Percentiles rank a stretch among this genome's conserved stretches.
These are phyloP conservation scores for Spea multiplicata DNA, from an alignment of 2,113 vertebrate genomes.

Conservation along the genomic window DNA sequence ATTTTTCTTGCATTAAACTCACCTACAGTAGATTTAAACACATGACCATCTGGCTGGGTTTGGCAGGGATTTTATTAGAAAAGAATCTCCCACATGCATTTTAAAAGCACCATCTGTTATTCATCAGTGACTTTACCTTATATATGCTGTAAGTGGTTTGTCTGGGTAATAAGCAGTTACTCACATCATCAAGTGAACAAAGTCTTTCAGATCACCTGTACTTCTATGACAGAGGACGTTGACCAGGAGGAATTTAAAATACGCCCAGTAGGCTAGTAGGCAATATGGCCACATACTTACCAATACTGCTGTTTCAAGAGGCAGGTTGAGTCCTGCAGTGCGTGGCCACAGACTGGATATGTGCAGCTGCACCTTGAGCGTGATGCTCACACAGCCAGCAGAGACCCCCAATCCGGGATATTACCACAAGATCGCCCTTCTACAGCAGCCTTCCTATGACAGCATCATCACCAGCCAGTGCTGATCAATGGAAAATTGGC, in stretches of 20 bases:
- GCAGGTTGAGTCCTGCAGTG: no score
- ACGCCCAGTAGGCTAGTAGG: background rate
- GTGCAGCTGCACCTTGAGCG: no score
- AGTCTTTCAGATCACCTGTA: constrained; percentile 47
- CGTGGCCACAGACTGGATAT: no score
- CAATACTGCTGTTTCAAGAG: no score
- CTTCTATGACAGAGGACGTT: constrained; percentile 41
- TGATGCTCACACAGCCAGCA: no score
- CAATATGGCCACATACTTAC: no score
- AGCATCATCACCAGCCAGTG: no score
- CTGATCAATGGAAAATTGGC: no score
- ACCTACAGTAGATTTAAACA: constrained; percentile 22
- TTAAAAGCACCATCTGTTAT: constrained; percentile 43
- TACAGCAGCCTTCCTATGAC: no score
- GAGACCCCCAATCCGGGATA: no score
- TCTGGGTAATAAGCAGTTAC: constrained; percentile 48
- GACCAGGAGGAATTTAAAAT: constrained; percentile 37
- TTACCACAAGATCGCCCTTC: no score
- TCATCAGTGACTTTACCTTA: constrained; percentile 43
- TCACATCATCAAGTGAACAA: constrained; percentile 50
- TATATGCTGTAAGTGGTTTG: constrained; percentile 48
- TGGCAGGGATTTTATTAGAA: constrained; percentile 43
- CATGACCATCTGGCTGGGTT: constrained; percentile 34
- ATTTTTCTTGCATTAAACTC: constrained; percentile 14
- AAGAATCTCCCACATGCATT: constrained; percentile 37